Conservation (phyloP, 2,797 vertebrate genomes). For the Anomalospiza imberbis region DNA sequence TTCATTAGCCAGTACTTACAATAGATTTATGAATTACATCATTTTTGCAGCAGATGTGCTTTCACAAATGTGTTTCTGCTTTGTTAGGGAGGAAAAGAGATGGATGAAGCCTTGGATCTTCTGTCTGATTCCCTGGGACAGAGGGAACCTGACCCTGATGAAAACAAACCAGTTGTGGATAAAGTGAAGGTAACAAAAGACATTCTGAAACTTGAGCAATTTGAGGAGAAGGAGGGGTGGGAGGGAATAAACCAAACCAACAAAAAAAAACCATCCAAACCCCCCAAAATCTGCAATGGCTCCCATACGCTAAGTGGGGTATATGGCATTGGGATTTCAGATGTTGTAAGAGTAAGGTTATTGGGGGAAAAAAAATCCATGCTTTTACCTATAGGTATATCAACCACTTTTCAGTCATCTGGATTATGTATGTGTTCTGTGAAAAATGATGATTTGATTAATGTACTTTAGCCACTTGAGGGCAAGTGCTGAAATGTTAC, state of each 20-base stretch:
- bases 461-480: neutral
- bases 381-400: accelerated
- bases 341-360: neutral
- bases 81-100: constrained; percentile 50
- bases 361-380: neutral
- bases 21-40: neutral
- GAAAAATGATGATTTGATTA: neutral
- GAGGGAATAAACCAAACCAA: neutral
- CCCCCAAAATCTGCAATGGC: accelerated
- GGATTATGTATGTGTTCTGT: neutral
- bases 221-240: no score
- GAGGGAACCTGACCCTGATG: constrained; percentile 72
- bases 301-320: accelerated
- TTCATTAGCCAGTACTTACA: neutral
- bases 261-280: neutral
- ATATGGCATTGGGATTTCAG: neutral
- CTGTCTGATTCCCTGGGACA: constrained; percentile 73
- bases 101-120: constrained; percentile 72
- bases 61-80: neutral
- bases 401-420: neutral
- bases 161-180: constrained; percentile 74
- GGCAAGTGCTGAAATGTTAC: neutral
- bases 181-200: constrained; percentile 73
- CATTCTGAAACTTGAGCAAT: neutral
- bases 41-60: neutral